Evolutionary conservation across 2,113 vertebrate genomes (phyloP).

Genomic region (Rhinoptilus africanus): DNA sequence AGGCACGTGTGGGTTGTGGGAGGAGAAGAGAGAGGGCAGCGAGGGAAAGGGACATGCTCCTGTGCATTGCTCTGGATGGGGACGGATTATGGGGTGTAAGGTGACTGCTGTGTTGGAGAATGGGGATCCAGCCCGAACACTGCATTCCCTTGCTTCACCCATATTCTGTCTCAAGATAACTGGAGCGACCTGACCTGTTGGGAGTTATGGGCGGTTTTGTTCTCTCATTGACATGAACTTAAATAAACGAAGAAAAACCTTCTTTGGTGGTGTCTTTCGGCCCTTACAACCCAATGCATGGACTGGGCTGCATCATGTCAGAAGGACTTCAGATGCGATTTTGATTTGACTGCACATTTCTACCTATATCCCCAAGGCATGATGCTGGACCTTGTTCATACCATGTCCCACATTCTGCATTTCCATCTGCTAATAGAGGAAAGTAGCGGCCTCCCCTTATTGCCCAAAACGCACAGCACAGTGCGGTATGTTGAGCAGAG

Average conservation of each 20-base stretch:
- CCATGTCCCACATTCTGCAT: background rate
- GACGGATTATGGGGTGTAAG: background rate
- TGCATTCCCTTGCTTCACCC: background rate
- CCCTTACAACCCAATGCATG: background rate
- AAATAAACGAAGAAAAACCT: background rate
- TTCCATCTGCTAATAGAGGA: background rate
- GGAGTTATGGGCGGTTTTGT: background rate
- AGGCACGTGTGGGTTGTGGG: background rate
- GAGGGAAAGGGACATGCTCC: background rate
- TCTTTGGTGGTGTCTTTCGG: background rate
- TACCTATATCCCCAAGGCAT: background rate
- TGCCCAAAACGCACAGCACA: background rate
- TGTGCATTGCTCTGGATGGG: rapidly evolving
- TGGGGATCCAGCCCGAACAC: rapidly evolving
- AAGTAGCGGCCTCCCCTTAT: background rate
- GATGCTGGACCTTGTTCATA: background rate
- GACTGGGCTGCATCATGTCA: too few species aligned
- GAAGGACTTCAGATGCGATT: background rate
- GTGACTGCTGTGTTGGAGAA: rapidly evolving
- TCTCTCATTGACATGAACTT: background rate
- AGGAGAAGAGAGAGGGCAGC: background rate
- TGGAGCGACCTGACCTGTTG: rapidly evolving
- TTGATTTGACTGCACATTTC: background rate
- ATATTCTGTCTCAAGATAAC: background rate
- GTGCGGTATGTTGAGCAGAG: background rate